Evolutionary conservation across 2,797 vertebrate species (phyloP).

Genomic region (Mionectes olivaceus): DNA sequence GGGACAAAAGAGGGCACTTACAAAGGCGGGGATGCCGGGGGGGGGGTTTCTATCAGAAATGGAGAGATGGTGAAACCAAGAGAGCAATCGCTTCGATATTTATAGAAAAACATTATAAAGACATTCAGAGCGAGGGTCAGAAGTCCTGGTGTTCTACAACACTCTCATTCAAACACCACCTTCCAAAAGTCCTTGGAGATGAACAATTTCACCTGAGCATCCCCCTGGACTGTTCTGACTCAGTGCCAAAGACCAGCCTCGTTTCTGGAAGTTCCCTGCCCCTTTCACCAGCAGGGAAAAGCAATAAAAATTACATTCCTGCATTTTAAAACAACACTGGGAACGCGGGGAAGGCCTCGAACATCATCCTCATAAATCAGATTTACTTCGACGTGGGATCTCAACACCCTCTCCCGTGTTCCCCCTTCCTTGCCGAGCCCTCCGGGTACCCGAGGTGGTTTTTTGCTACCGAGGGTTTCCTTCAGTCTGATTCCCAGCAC

Average conservation of each 20-base stretch:
- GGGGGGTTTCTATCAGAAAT: neutral
- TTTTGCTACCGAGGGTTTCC: neutral
- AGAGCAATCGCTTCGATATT: neutral
- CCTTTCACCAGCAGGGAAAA: neutral
- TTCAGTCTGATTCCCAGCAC: neutral
- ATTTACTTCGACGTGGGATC: neutral
- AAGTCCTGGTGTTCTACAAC: neutral
- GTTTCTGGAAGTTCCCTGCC: neutral
- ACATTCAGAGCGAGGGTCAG: neutral
- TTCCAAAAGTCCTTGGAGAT: neutral
- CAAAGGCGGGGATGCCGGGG: neutral
- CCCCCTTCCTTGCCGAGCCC: neutral
- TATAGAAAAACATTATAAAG: neutral
- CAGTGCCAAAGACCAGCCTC: neutral
- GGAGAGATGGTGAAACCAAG: neutral
- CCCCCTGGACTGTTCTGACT: neutral
- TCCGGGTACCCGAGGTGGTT: rapidly evolving
- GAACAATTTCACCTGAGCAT: neutral
- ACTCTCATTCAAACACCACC: neutral
- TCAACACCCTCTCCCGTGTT: rapidly evolving
- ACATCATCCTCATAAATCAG: rapidly evolving
- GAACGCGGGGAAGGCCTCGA: neutral
- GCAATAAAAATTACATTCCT: neutral
- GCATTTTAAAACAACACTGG: rapidly evolving
- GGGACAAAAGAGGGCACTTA: neutral